A percentile compares a stretch with the other conserved stretches of the same genome.
These are phyloP conservation scores for Rhorus exstirpatorius DNA, from an alignment of 2,888 invertebrate species.

Conservation along the genomic window DNA sequence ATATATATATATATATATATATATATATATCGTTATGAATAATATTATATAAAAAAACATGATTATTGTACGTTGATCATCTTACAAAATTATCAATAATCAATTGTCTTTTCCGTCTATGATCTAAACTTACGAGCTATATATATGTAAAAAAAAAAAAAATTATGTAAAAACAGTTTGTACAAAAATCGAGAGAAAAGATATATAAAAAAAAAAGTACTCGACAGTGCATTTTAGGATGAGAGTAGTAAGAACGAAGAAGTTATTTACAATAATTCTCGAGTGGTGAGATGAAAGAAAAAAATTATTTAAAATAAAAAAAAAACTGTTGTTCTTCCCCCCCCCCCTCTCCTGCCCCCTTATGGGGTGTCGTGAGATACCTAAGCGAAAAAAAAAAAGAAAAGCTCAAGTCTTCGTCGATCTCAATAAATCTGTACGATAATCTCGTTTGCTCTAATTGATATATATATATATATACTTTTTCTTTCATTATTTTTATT, in stretches of 20 bases:
- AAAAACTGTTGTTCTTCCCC: slow-evolving; percentile 5
- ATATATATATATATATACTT: slow-evolving; percentile 27
- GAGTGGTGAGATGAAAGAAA: slow-evolving; percentile 48
- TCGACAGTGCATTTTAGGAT: slow-evolving; percentile 75
- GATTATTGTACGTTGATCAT: slow-evolving; percentile 77
- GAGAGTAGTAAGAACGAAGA: slow-evolving; percentile 75
- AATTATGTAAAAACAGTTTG: slow-evolving; percentile 85
- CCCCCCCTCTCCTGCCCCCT: too few species aligned
- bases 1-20: slow-evolving; percentile 68
- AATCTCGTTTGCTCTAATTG: slow-evolving; percentile 38
- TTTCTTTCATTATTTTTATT: too few species aligned
- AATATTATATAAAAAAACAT: slow-evolving; percentile 75
- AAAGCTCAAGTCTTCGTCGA: slow-evolving; percentile 48
- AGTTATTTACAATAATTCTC: slow-evolving; percentile 66
- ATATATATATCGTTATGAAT: too few species aligned
- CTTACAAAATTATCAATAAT: slow-evolving; percentile 75
- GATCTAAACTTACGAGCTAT: slow-evolving; percentile 77
- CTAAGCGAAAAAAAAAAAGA: slow-evolving; percentile 33
- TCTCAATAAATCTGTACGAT: slow-evolving; percentile 33
- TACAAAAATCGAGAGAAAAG: slow-evolving; percentile 84
- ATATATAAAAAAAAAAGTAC: slow-evolving; percentile 80
- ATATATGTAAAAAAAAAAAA: slow-evolving; percentile 63
- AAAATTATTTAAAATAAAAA: slow-evolving; percentile 1
- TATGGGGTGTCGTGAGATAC: slow-evolving; percentile 18
- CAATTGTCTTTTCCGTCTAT: slow-evolving; percentile 69